These are phyloP conservation scores for Lithophane socia DNA, from an alignment of 2,888 invertebrate species.

Conservation along the genomic window DNA sequence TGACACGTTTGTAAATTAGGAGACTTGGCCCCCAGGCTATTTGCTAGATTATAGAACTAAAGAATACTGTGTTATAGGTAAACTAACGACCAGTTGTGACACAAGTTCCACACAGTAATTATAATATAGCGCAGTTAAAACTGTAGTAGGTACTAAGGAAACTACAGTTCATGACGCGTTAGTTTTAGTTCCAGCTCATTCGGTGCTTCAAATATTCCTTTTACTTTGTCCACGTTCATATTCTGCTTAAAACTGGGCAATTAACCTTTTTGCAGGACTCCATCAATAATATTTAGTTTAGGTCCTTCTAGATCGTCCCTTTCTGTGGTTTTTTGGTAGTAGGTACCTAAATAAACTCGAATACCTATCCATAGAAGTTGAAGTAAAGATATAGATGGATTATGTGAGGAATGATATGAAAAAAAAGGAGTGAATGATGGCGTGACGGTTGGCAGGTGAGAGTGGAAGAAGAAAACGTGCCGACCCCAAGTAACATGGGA, in stretches of 20 bases:
- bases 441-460: not conserved
- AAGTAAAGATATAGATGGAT: too few species aligned
- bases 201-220: not conserved
- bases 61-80: not conserved
- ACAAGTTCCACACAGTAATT: slow-evolving; percentile 20
- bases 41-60: slow-evolving; percentile 31
- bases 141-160: not conserved
- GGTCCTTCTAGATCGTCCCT: too few species aligned
- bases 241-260: not conserved
- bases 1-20: too few species aligned
- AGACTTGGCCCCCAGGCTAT: not conserved
- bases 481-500: not conserved
- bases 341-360: not conserved
- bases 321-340: not conserved
- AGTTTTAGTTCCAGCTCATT: not conserved
- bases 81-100: slow-evolving; percentile 20
- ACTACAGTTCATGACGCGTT: not conserved
- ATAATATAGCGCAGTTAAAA: slow-evolving; percentile 24
- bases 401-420: not conserved
- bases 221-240: not conserved
- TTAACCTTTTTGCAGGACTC: not conserved
- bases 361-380: not conserved
- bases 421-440: not conserved
- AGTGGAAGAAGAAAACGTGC: not conserved
- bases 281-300: not conserved